Evolutionary conservation across 2,797 vertebrate genomes (phyloP).

Genomic region (Crypturellus tataupa): DNA sequence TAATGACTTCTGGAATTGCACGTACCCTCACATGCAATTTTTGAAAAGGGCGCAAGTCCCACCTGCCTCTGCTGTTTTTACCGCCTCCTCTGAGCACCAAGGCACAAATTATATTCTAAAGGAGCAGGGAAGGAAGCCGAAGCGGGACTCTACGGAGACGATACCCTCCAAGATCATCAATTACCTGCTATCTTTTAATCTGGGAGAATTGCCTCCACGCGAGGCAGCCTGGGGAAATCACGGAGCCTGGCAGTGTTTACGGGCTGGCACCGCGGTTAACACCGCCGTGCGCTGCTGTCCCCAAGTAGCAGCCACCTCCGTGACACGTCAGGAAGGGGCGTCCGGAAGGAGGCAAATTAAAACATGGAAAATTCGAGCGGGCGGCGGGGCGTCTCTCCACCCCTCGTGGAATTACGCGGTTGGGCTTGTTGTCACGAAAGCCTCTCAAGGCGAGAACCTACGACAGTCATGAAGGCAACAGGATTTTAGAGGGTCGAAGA

Average conservation of each 20-base stretch:
- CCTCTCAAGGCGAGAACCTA: not conserved
- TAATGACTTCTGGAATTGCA: not conserved
- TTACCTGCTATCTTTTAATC: conserved; percentile 1
- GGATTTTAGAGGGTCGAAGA: not conserved
- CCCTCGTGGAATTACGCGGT: not conserved
- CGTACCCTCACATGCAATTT: not conserved
- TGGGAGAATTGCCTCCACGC: conserved; percentile 22
- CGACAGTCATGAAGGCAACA: not conserved
- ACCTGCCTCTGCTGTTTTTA: not conserved
- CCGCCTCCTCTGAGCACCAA: not conserved
- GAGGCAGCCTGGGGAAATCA: conserved; percentile 49
- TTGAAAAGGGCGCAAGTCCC: not conserved
- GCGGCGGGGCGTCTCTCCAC: not conserved
- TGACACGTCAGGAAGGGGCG: not conserved
- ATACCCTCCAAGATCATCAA: conserved; percentile 31
- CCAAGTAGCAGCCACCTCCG: not conserved
- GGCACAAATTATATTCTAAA: conserved; percentile 3
- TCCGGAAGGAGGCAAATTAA: not conserved
- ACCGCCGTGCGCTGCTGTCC: not conserved
- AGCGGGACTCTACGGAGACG: conserved; percentile 21
- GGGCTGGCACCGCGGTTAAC: not conserved
- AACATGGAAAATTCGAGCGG: conserved; percentile 8
- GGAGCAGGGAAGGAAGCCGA: not conserved
- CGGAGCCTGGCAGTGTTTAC: conserved; percentile 1
- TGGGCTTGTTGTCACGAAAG: not conserved